These are phyloP conservation scores for Diorhabda carinulata DNA, from an alignment of 1,140 invertebrate species.

Conservation along the genomic window DNA sequence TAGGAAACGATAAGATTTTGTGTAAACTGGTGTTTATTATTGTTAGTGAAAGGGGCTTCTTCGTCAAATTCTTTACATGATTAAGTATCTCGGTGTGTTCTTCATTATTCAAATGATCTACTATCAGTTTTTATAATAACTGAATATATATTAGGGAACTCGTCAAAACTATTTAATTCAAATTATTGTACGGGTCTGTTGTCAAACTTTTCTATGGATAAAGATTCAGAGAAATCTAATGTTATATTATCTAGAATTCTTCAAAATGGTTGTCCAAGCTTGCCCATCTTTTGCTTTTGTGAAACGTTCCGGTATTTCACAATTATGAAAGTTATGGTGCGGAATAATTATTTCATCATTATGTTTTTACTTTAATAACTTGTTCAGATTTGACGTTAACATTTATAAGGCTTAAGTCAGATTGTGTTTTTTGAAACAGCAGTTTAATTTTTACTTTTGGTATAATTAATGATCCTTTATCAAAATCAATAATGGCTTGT, in stretches of 20 bases:
- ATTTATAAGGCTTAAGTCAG: constrained; percentile 12
- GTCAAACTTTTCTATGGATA: too few relatives aligned
- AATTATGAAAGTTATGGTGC: constrained; percentile 17
- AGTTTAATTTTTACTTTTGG: constrained; percentile 3
- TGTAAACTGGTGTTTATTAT: constrained; percentile 37
- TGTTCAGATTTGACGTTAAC: constrained; percentile 10
- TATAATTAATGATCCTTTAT: not conserved
- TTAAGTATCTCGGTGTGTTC: too few relatives aligned
- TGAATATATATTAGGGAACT: not conserved
- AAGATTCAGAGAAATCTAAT: constrained; percentile 12
- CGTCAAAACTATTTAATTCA: constrained; percentile 16
- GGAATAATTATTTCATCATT: constrained; percentile 22
- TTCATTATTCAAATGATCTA: constrained; percentile 16
- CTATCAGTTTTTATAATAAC: constrained; percentile 9
- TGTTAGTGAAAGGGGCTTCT: constrained; percentile 24
- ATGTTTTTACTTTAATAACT: constrained; percentile 20
- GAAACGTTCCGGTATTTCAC: constrained; percentile 15
- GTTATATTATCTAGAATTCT: constrained; percentile 13
- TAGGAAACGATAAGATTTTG: constrained; percentile 42
- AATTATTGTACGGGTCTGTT: constrained; percentile 7
- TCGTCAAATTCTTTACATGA: not conserved
- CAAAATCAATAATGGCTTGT: not conserved
- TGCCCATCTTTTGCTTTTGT: constrained; percentile 11
- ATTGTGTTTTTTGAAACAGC: constrained; percentile 18
- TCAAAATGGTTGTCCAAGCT: constrained; percentile 20